A percentile compares a stretch with the other conserved stretches of the same genome.
Evolutionary conservation across 2,113 vertebrate species (phyloP).

Genomic region (Sylvietta virens): DNA sequence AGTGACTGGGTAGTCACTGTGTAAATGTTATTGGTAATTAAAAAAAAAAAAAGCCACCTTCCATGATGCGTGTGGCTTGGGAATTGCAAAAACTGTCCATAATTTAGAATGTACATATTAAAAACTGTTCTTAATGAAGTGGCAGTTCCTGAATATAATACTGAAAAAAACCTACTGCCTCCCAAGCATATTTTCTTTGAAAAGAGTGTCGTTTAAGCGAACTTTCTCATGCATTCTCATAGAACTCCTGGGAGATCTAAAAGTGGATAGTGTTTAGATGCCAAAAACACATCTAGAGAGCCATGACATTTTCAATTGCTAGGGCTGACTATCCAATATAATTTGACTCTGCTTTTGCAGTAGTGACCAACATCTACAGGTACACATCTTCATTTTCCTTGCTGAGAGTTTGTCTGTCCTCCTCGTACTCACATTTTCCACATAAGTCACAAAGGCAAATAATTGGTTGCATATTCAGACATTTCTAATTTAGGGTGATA

Average conservation of each 20-base stretch:
- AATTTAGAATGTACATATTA: background rate
- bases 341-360: background rate
- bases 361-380: background rate
- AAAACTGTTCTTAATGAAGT: background rate
- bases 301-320: background rate
- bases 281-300: background rate
- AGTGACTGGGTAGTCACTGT: background rate
- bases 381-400: background rate
- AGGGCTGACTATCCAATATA: background rate
- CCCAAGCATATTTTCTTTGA: background rate
- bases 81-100: background rate
- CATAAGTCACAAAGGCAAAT: background rate
- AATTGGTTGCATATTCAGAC: background rate
- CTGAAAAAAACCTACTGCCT: rapidly evolving
- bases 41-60: background rate
- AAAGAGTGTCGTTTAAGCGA: background rate
- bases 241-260: background rate
- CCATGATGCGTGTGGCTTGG: background rate
- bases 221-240: background rate
- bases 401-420: background rate
- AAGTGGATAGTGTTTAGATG: background rate
- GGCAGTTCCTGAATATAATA: background rate
- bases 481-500: background rate
- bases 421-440: background rate
- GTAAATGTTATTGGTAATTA: background rate